Evolutionary conservation across 2,888 invertebrate genomes (phyloP).

Genomic region (Theodoxus fluviatilis): DNA sequence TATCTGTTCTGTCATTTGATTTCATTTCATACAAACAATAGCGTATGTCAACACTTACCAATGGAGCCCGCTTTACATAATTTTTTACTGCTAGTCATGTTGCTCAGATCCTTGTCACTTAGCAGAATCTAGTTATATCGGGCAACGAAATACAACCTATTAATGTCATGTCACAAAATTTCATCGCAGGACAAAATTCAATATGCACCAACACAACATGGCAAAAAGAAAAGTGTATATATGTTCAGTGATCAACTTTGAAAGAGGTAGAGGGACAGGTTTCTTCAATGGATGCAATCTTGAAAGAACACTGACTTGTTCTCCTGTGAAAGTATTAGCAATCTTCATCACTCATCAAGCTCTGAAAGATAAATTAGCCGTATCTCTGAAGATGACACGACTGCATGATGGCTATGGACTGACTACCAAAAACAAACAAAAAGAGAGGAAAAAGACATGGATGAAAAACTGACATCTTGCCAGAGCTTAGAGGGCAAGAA

Average conservation of each 20-base stretch:
- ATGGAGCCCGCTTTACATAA: conserved; percentile 39
- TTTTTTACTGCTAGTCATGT: conserved; percentile 45
- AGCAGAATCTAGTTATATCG: conserved; percentile 58
- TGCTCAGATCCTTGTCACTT: conserved; percentile 51
- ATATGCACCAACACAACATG: neutral
- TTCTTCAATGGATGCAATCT: too few species aligned
- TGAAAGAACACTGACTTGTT: too few species aligned
- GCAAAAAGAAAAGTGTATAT: too few species aligned
- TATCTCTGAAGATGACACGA: neutral
- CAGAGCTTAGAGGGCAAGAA: neutral
- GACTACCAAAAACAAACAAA: conserved; percentile 9
- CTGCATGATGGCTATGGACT: neutral
- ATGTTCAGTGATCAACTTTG: too few species aligned
- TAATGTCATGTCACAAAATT: conserved; percentile 42
- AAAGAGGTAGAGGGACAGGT: too few species aligned
- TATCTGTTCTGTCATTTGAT: too few species aligned
- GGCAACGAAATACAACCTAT: conserved; percentile 60
- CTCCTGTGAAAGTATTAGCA: neutral
- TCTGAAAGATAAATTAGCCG: neutral
- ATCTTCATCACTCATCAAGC: neutral
- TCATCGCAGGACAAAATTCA: neutral
- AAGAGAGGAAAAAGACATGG: neutral
- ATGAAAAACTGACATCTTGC: too few species aligned
- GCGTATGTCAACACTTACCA: conserved; percentile 52
- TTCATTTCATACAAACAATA: conserved; percentile 20